Evolutionary conservation across 2,113 vertebrate species (phyloP).

Genomic region (Xiphias gladius): DNA sequence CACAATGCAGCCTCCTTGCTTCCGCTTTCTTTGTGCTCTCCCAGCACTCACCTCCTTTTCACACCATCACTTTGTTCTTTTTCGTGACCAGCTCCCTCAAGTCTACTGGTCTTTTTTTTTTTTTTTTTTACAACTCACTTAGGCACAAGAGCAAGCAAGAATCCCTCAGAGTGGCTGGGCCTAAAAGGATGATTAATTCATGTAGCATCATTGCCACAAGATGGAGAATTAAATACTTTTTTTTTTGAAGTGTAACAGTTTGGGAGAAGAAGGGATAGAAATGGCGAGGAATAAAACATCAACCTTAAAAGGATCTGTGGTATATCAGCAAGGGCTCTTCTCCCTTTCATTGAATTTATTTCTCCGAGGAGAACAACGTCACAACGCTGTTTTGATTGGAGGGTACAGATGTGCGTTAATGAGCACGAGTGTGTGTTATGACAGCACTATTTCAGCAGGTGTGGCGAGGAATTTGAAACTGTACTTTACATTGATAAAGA

Average conservation of each 20-base stretch:
- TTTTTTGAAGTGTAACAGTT: constrained; percentile 17
- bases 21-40: constrained; percentile 22
- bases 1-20: constrained; percentile 40
- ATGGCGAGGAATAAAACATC: constrained; percentile 10
- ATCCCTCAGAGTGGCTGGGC: neutral
- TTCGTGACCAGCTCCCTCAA: constrained; percentile 4
- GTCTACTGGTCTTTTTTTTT: neutral
- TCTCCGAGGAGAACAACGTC: constrained; percentile 5
- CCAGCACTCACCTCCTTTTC: constrained; percentile 17
- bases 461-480: constrained; percentile 9
- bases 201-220: constrained; percentile 4
- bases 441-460: neutral
- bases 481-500: constrained; percentile 35
- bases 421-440: neutral
- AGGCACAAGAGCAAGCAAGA: neutral
- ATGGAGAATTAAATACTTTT: constrained; percentile 10
- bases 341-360: constrained; percentile 6
- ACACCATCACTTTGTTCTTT: constrained; percentile 39
- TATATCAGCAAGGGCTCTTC: neutral
- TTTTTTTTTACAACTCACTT: constrained; percentile 12
- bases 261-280: neutral
- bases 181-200: constrained; percentile 15
- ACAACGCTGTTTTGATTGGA: constrained; percentile 24
- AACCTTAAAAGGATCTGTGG: constrained; percentile 2
- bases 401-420: neutral